Percentiles rank a stretch among this genome's conserved stretches.
Evolutionary conservation across 2,797 vertebrate genomes (phyloP).

Genomic region (Periophthalmus magnuspinnatus): DNA sequence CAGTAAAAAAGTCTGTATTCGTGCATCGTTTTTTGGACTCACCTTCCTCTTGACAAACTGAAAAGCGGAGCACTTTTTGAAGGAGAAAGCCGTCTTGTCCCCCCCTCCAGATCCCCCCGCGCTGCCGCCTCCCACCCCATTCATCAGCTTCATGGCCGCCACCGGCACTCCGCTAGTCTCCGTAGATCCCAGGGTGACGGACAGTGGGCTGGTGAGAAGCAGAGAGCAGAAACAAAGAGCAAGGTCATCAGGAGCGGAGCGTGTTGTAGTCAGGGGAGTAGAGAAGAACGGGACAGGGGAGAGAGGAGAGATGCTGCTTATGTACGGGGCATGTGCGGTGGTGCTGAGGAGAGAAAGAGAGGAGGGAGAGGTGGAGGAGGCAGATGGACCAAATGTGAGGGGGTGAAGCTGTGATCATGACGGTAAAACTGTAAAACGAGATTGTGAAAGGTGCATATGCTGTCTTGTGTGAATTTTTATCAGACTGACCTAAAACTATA

Average conservation of each 20-base stretch:
- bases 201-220: conserved; percentile 43
- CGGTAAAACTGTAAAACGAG: conserved; percentile 8
- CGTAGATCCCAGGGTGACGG: conserved; percentile 79
- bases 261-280: neutral
- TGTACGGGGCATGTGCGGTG: conserved; percentile 27
- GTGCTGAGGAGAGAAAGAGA: conserved; percentile 36
- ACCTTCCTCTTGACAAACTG: conserved; percentile 98
- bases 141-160: conserved; percentile 79
- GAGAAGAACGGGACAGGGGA: conserved; percentile 10
- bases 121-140: conserved; percentile 41
- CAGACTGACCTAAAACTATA: neutral
- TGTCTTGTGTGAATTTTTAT: neutral
- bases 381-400: conserved; percentile 37
- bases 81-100: conserved; percentile 87
- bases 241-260: conserved; percentile 24
- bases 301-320: conserved; percentile 22
- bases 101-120: conserved; percentile 44
- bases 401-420: conserved; percentile 29
- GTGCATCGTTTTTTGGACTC: conserved; percentile 62
- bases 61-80: conserved; percentile 97
- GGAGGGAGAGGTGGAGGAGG: conserved; percentile 43
- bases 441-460: conserved; percentile 8
- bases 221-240: conserved; percentile 17
- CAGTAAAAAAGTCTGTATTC: neutral
- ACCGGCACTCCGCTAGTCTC: conserved; percentile 72